These are phyloP conservation scores for Nudaria mundana DNA, from an alignment of 2,888 invertebrate species.

Conservation along the genomic window DNA sequence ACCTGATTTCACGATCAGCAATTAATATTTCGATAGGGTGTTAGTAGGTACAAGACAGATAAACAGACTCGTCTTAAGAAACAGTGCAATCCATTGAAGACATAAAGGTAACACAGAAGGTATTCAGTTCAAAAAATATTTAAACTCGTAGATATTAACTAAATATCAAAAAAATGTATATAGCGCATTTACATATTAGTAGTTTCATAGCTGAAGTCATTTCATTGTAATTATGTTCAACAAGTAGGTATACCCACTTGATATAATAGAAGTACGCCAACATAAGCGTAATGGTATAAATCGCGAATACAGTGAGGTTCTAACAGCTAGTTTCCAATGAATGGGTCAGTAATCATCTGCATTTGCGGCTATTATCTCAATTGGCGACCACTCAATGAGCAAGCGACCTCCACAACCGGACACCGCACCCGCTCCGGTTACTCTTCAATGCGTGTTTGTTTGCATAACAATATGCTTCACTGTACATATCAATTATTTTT, in stretches of 20 bases:
- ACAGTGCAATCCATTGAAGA: no score
- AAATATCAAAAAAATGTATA: no score
- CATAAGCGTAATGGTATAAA: constrained; percentile 52
- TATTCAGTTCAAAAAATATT: no score
- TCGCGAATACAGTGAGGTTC: constrained; percentile 49
- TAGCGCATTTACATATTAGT: no score
- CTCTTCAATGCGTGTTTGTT: constrained; percentile 61
- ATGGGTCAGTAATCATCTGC: constrained; percentile 78
- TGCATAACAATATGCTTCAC: constrained; percentile 66
- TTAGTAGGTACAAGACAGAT: no score
- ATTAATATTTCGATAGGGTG: no score
- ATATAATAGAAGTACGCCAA: constrained; percentile 51
- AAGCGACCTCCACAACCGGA: constrained; percentile 65
- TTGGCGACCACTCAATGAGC: constrained; percentile 73
- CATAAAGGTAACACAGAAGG: no score
- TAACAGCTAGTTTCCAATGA: constrained; percentile 70
- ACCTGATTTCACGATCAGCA: no score
- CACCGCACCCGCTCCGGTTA: constrained; percentile 65
- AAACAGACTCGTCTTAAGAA: no score
- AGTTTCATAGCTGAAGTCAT: constrained; percentile 42
- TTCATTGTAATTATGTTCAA: no score
- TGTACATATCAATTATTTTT: constrained; percentile 36
- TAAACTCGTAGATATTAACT: no score
- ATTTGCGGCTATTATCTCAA: constrained; percentile 78
- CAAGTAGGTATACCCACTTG: no score